A percentile compares a stretch with the other conserved stretches of the same genome.
These are phyloP conservation scores for Ceraclea dissimilis DNA, from an alignment of 2,888 invertebrate genomes.

Conservation along the genomic window DNA sequence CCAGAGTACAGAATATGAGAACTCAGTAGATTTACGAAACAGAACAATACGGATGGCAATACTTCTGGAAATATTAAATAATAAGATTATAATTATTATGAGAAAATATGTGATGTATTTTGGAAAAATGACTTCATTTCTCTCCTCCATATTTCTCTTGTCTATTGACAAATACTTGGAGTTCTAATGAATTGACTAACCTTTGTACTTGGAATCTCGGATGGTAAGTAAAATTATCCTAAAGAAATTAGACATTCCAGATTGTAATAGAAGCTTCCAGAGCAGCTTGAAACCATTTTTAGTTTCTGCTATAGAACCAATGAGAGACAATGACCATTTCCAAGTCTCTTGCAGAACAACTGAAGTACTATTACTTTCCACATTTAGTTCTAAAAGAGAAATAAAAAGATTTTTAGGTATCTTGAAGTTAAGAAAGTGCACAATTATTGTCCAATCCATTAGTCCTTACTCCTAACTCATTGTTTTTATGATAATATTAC, in stretches of 20 bases:
- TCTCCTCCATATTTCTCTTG: too few relatives aligned
- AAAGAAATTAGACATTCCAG: conserved; percentile 14
- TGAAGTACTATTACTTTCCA: neutral
- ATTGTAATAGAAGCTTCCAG: conserved; percentile 16
- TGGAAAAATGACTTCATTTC: too few relatives aligned
- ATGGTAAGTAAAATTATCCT: conserved; percentile 11
- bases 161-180: too few relatives aligned
- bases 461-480: too few relatives aligned
- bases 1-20: conserved; percentile 4
- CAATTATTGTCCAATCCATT: too few relatives aligned
- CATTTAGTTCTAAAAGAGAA: neutral
- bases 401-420: too few relatives aligned
- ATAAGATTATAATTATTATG: neutral
- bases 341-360: conserved; percentile 33
- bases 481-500: too few relatives aligned
- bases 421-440: too few relatives aligned
- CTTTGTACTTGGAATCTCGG: conserved; percentile 17
- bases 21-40: conserved; percentile 20
- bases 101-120: too few relatives aligned
- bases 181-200: conserved; percentile 1
- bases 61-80: conserved; percentile 17
- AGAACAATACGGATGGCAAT: conserved; percentile 14
- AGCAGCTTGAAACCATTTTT: conserved; percentile 17
- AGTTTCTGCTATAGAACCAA: conserved; percentile 17
- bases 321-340: conserved; percentile 19